These are phyloP conservation scores for Drosophila kanapiae DNA, from an alignment of 1,140 invertebrate species.

Conservation along the genomic window DNA sequence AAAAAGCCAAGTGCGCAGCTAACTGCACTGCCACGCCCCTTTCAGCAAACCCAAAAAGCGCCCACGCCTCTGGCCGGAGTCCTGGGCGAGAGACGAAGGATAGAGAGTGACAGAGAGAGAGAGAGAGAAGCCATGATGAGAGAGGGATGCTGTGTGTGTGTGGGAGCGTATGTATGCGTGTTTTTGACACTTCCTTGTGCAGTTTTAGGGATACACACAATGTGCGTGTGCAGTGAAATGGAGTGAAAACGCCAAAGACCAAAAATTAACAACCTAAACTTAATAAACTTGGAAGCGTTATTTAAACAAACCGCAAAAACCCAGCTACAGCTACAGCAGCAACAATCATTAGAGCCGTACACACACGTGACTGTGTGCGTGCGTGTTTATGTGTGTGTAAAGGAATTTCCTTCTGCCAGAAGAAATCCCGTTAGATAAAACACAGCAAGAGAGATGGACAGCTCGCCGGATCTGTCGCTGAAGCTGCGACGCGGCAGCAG, in stretches of 20 bases:
- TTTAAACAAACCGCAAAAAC: not conserved
- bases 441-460: constrained; percentile 86
- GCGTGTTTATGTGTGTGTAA: constrained; percentile 19
- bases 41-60: constrained; percentile 7
- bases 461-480: constrained; percentile 92
- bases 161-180: constrained; percentile 37
- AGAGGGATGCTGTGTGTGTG: constrained; percentile 30
- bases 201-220: constrained; percentile 62
- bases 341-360: not conserved
- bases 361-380: constrained; percentile 9
- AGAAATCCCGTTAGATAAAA: constrained; percentile 12
- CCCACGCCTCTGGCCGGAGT: constrained; percentile 10
- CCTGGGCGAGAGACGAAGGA: constrained; percentile 14
- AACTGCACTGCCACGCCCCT: constrained; percentile 78
- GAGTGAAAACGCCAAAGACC: constrained; percentile 29
- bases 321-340: too few relatives aligned
- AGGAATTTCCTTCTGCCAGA: constrained; percentile 7
- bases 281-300: constrained; percentile 10
- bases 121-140: not conserved
- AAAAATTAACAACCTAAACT: constrained; percentile 27
- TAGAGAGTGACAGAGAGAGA: constrained; percentile 8
- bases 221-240: constrained; percentile 53
- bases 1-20: constrained; percentile 77
- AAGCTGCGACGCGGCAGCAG: constrained; percentile 93
- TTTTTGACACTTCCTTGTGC: constrained; percentile 56